Evolutionary conservation across 53 echinoderm and acorn worm species (phyloP), one percentile per base, ranked within the genome.

Genomic region (Paelopatides confundens): DNA sequence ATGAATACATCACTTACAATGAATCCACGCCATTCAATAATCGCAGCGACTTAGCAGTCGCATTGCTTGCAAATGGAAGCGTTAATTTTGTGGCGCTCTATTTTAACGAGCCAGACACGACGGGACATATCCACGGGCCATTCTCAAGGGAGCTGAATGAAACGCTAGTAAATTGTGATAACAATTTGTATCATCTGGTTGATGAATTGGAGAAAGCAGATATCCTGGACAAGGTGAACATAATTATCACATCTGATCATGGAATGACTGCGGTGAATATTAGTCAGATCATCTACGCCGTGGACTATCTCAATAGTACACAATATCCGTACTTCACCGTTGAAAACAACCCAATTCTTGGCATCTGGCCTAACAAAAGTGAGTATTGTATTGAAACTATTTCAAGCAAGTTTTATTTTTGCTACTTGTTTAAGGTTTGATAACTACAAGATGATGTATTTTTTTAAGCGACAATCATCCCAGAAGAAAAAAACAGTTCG

Each of bases 211-310:
- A 87, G 77, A 70, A 85, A 39, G 86, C 47, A 13, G 88, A 77
- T 46, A 38, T 97, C 14, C 85, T 63, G 46, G 92, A 93, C 21
- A 88, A 71, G 13, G 81, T 93, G 13, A 88, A 95, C 51, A 66
- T 97, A 18, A 90, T 97, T 26, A 86, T 97, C 35, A 95, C 95
- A 18, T 91, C 94, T 18, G 97, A 97, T 46, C 97, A 97, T 85
- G 97, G 97, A 53, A 97, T 97, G 97, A 49, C 95, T 0, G 54
- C 77, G 28, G 86, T 92, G 4, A 69, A 85, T 3, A 58, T 33
- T 4, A 10, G 62, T 3, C 89, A 86, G 46, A 65, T 85, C 48
- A 86, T 89, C 21, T 87, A 90, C 64, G 85, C 95, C 5, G 86
- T 87, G 49, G 84, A 95, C 10, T 93, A 86, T 50, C 87, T 97